phyloP scores from a whole-genome alignment of 2,888 invertebrate species.

The Drosophila barbarae region DNA sequence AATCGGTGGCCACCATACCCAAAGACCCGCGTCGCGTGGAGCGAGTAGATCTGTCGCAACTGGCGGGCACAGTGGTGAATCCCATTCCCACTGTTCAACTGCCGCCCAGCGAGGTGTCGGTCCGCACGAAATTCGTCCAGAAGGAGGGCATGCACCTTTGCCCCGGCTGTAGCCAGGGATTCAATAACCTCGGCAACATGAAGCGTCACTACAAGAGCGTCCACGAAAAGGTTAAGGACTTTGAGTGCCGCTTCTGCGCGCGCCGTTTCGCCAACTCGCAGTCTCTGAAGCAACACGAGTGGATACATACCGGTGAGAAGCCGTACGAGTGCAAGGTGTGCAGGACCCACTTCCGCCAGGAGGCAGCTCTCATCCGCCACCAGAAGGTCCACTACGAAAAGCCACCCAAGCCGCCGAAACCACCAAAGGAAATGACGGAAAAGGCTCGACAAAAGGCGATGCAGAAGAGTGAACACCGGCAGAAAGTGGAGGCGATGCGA shows the following conservation, averaged over 20 bases:
- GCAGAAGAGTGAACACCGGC: conserved; percentile 65
- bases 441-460: conserved; percentile 63
- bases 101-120: conserved; percentile 49
- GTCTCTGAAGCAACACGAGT: conserved; percentile 78
- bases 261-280: conserved; percentile 78
- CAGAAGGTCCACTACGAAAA: conserved; percentile 75
- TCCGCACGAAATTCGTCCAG: conserved; percentile 70
- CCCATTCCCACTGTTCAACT: conserved; percentile 70
- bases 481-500: conserved; percentile 63
- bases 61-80: conserved; percentile 75
- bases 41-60: conserved; percentile 71
- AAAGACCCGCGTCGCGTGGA: conserved; percentile 75
- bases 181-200: conserved; percentile 78
- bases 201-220: conserved; percentile 77
- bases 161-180: conserved; percentile 74
- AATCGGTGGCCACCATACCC: conserved; percentile 74
- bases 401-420: conserved; percentile 45
- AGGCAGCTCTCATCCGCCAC: conserved; percentile 76
- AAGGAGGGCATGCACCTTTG: conserved; percentile 76
- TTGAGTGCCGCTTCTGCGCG: conserved; percentile 75
- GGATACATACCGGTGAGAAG: conserved; percentile 79
- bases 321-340: conserved; percentile 75
- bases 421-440: conserved; percentile 56
- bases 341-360: conserved; percentile 76
- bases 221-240: conserved; percentile 78